phyloP scores from a whole-genome alignment of 1,140 invertebrate genomes.

The Brachionus koreanus region DNA sequence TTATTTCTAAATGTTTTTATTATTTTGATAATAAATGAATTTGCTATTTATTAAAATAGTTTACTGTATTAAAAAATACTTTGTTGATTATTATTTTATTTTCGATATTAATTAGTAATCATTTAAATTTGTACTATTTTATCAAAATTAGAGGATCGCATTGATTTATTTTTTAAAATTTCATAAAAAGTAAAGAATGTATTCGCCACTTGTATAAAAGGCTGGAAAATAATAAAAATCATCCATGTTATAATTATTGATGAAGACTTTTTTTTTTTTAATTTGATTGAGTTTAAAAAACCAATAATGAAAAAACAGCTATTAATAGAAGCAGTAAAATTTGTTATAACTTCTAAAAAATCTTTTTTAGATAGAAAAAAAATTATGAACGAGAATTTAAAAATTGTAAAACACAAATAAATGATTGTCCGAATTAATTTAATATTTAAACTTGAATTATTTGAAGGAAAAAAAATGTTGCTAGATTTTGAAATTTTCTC shows the following conservation, averaged over 20 bases:
- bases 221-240: not conserved
- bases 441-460: conserved; percentile 65
- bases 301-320: conserved; percentile 95
- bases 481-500: conserved; percentile 81
- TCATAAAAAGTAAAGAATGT: no score
- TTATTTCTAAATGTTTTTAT: no score
- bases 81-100: no score
- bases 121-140: no score
- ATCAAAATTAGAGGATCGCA: no score
- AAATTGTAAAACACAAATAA: conserved; percentile 92
- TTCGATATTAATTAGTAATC: no score
- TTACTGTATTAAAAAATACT: no score
- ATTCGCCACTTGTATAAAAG: no score
- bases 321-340: conserved; percentile 81
- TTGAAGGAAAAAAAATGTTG: conserved; percentile 88
- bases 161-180: no score
- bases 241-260: not conserved
- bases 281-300: conserved; percentile 84
- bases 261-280: conserved; percentile 71
- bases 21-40: no score
- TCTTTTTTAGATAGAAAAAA: conserved; percentile 82
- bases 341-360: conserved; percentile 72
- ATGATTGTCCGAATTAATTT: conserved; percentile 77
- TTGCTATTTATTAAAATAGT: no score
- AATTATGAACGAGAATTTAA: conserved; percentile 82